phyloP scores from a whole-genome alignment of 1,140 invertebrate genomes.

The Theocolax elegans region DNA sequence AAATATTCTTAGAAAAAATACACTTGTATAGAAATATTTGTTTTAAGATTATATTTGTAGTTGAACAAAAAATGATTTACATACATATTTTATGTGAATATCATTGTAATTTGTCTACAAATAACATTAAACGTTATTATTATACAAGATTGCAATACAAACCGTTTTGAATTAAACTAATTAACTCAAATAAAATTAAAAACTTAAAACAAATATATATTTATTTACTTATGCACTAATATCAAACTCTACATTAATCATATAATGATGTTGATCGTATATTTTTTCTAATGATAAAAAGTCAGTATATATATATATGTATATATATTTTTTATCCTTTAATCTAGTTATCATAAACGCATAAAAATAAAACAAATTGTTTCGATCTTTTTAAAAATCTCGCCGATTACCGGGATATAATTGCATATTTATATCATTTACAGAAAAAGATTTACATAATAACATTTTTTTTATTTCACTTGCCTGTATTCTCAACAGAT shows the following conservation, averaged over 20 bases:
- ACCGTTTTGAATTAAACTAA: conserved; percentile 25
- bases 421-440: conserved; percentile 24
- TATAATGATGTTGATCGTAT: conserved; percentile 30
- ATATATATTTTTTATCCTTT: too few species aligned
- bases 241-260: conserved; percentile 30
- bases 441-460: conserved; percentile 20
- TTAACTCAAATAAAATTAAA: conserved; percentile 41
- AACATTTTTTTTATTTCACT: conserved; percentile 33
- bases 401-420: conserved; percentile 3
- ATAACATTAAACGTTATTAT: conserved; percentile 31
- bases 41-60: conserved; percentile 37
- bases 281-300: conserved; percentile 34
- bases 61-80: conserved; percentile 20
- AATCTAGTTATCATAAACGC: conserved; percentile 16
- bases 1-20: conserved; percentile 35
- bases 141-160: conserved; percentile 34
- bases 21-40: conserved; percentile 30
- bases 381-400: conserved; percentile 23
- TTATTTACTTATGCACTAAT: conserved; percentile 21
- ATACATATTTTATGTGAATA: conserved; percentile 34
- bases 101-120: conserved; percentile 32
- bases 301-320: conserved; percentile 25
- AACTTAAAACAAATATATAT: conserved; percentile 42
- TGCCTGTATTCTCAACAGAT: conserved; percentile 38
- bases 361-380: conserved; percentile 39